Percentiles rank a stretch among this genome's conserved stretches.
phyloP scores from a whole-genome alignment of 1,140 invertebrate species.

The Drosophila parabipectinata region DNA sequence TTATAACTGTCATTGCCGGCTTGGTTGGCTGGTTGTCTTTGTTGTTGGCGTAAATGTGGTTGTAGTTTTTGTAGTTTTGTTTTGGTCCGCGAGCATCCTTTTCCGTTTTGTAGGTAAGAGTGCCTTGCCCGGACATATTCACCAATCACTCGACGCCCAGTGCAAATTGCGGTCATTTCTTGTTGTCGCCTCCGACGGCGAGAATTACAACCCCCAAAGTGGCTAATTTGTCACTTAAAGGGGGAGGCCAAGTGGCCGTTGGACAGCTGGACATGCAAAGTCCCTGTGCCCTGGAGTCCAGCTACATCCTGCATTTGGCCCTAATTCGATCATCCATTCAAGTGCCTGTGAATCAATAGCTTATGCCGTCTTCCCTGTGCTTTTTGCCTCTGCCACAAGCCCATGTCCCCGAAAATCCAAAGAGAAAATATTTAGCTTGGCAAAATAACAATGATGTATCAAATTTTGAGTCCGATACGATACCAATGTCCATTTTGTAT shows the following conservation, averaged over 20 bases:
- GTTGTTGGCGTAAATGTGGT: constrained; percentile 11
- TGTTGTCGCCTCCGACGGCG: constrained; percentile 71
- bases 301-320: constrained; percentile 7
- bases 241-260: constrained; percentile 16
- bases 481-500: constrained; percentile 51
- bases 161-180: constrained; percentile 82
- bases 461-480: constrained; percentile 19
- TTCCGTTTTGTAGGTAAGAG: constrained; percentile 56
- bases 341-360: constrained; percentile 63
- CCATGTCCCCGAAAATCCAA: constrained; percentile 60
- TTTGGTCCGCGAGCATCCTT: constrained; percentile 55
- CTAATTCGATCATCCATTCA: constrained; percentile 75
- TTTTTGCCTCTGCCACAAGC: constrained; percentile 33
- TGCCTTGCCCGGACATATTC: constrained; percentile 35
- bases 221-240: constrained; percentile 74
- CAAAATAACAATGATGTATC: constrained; percentile 50
- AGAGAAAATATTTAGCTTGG: constrained; percentile 65
- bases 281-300: constrained; percentile 6
- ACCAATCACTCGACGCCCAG: constrained; percentile 72
- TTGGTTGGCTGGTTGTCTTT: constrained; percentile 17
- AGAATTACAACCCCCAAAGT: constrained; percentile 66
- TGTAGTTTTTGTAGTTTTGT: constrained; percentile 10
- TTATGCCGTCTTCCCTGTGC: constrained; percentile 57
- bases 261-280: constrained; percentile 33
- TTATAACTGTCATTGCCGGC: constrained; percentile 73